Percentiles rank a stretch among this genome's conserved stretches.
These are phyloP conservation scores for Hycleus phaleratus DNA, from an alignment of 1,140 invertebrate genomes.

Conservation along the genomic window DNA sequence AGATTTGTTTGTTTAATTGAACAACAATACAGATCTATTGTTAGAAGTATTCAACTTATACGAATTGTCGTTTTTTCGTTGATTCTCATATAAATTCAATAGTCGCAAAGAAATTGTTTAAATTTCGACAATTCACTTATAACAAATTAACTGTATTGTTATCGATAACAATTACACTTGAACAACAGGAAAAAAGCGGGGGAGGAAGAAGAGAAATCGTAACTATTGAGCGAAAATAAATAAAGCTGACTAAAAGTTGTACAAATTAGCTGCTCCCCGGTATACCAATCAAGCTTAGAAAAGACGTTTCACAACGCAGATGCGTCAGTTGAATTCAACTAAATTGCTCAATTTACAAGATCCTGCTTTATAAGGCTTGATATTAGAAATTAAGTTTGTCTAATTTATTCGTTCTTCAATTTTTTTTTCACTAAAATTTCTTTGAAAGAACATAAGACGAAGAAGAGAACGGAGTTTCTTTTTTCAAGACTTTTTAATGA, in stretches of 20 bases:
- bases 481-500: background rate
- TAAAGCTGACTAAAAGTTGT: background rate
- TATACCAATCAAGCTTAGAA: conserved; percentile 11
- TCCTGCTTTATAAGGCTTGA: conserved; percentile 10
- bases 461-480: too few species aligned
- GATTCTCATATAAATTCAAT: too few species aligned
- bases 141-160: background rate
- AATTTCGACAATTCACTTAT: background rate
- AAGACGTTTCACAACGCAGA: conserved; percentile 12
- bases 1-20: too few species aligned
- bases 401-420: background rate
- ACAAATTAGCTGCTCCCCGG: background rate
- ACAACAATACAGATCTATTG: too few species aligned
- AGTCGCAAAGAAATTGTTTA: too few species aligned
- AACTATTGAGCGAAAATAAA: background rate
- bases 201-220: background rate
- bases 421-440: background rate
- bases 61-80: too few species aligned
- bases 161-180: background rate
- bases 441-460: background rate
- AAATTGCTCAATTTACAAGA: conserved; percentile 17
- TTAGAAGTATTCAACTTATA: too few species aligned
- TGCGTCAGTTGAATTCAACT: conserved; percentile 7
- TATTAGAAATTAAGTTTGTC: conserved; percentile 15
- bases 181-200: background rate